Evolutionary conservation across 2,797 vertebrate species (phyloP), one percentile per base, ranked within the genome.

Genomic region (Silurus lanzhouensis): DNA sequence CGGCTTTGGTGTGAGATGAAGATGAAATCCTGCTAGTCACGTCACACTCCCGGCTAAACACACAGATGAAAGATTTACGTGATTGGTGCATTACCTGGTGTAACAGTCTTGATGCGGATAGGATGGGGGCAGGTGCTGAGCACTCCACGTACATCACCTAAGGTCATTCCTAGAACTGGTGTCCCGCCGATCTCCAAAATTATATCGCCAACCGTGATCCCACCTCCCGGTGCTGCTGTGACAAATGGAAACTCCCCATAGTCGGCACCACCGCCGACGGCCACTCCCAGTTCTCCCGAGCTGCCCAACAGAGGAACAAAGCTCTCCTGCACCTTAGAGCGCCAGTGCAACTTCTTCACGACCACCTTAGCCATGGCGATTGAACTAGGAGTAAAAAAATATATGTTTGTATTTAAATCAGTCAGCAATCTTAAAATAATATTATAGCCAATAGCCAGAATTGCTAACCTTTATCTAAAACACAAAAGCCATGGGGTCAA

Each of bases 301-400:
- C 91, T 90, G 3, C 91, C 91, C 27, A 92, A 91, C 76, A 95
- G 92, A 0, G 94, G 93, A 55, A 95, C 92, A 14, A 95, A 95
- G 89, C 90, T 94, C 92, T 96, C 95, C 91, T 95, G 94, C 84
- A 95, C 94, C 92, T 94, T 95, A 72, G 94, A 94, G 89, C 93
- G 94, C 95, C 94, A 96, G 93, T 95, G 95, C 90, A 94, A 93
- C 91, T 94, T 95, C 91, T 93, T 95, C 90, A 93, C 94, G 5
- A 94, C 93, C 48, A 91, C 94, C 90, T 95, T 95, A 94, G 95
- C 95, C 94, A 96, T 95, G 90, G 89, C 83, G 46, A 85, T 15
- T 2, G 86, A 88, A 83, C 89, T 90, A 66, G 70, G 81, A 83
- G 52, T 52, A n/a, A 72, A 38, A 81, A 5, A 8, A 52, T 7